These are phyloP conservation scores for Ephialtes manifestator DNA, from an alignment of 2,888 invertebrate genomes.

Conservation along the genomic window DNA sequence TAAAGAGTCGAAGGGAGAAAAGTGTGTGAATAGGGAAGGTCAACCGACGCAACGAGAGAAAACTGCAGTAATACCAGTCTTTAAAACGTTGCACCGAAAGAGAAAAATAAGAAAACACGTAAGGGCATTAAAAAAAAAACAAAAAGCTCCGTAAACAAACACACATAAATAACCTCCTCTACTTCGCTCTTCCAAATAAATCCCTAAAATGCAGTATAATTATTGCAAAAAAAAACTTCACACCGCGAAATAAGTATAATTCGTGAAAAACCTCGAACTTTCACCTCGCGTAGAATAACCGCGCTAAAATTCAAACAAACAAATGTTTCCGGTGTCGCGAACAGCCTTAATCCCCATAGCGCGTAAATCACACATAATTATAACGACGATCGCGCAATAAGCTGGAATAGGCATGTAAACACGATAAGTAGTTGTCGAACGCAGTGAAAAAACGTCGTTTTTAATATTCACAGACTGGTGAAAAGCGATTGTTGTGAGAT, in stretches of 20 bases:
- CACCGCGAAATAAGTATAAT: not conserved
- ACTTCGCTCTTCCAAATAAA: not conserved
- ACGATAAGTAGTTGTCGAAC: not conserved
- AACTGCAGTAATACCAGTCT: not conserved
- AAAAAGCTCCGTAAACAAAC: not conserved
- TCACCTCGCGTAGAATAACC: not conserved
- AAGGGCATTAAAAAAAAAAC: not conserved
- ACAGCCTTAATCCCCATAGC: not conserved
- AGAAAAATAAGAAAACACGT: not conserved
- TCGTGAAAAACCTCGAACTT: not conserved
- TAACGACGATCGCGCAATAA: not conserved
- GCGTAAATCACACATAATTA: not conserved
- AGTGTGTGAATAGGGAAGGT: not conserved
- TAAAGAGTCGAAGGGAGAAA: conserved; percentile 4
- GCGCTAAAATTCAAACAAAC: conserved; percentile 12
- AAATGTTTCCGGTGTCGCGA: not conserved
- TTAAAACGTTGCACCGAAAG: not conserved
- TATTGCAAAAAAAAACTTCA: not conserved
- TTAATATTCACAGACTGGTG: not conserved
- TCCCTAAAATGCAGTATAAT: not conserved
- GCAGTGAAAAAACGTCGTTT: not conserved
- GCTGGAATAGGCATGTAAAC: not conserved
- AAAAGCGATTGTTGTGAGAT: not conserved
- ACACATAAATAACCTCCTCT: not conserved
- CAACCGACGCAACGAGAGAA: not conserved